Evolutionary conservation across 2,888 invertebrate species (phyloP).

Genomic region (Therioaphis trifolii): DNA sequence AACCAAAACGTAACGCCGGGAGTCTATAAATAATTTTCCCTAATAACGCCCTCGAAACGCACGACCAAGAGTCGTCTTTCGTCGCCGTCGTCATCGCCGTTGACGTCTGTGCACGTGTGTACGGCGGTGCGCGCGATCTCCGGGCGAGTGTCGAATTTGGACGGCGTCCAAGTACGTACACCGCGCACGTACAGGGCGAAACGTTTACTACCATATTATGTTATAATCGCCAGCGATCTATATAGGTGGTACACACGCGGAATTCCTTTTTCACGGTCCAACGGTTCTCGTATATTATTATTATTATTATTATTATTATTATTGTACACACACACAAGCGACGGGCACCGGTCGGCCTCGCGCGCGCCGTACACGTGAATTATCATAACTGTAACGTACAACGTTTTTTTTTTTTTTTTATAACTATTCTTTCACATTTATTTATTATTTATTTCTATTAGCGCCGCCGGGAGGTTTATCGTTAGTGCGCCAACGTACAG

Average conservation of each 20-base stretch:
- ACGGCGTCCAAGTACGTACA: not conserved
- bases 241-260: conserved; percentile 3
- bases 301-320: not conserved
- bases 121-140: not conserved
- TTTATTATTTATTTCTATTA: not conserved
- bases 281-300: not conserved
- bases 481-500: not conserved
- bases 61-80: not conserved
- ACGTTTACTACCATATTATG: conserved; percentile 14
- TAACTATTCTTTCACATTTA: too few species aligned
- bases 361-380: not conserved
- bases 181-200: not conserved
- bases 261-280: conserved; percentile 46
- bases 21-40: conserved; percentile 35
- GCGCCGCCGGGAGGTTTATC: not conserved
- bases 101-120: not conserved
- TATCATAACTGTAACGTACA: not conserved
- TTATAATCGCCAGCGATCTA: not conserved
- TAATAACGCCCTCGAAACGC: not conserved
- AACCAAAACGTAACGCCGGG: not conserved
- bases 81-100: not conserved
- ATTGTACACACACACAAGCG: not conserved
- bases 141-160: conserved; percentile 36
- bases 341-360: conserved; percentile 33
- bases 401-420: not conserved